phyloP scores from a whole-genome alignment of 2,888 invertebrate genomes.

The Dynastes hyllus region DNA sequence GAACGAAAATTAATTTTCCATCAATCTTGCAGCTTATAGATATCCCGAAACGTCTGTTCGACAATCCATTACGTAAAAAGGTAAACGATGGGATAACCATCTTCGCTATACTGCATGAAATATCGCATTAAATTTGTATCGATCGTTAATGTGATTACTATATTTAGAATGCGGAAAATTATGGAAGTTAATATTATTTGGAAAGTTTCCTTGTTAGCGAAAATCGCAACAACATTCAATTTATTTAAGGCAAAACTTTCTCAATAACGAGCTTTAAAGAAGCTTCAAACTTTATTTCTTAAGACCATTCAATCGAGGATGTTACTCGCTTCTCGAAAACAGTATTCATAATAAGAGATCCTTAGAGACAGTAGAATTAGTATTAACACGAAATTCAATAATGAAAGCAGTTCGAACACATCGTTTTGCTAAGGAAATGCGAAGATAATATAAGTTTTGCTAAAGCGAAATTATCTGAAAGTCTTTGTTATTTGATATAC shows the following conservation, averaged over 20 bases:
- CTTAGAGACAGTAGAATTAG: too few species aligned
- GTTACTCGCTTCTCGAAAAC: too few species aligned
- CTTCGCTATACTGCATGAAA: neutral
- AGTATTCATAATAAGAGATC: too few species aligned
- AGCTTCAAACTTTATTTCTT: neutral
- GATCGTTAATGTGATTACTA: slow-evolving; percentile 26
- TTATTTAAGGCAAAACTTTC: neutral
- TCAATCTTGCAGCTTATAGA: slow-evolving; percentile 25
- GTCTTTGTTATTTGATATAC: too few species aligned
- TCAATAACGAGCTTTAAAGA: neutral
- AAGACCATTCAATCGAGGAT: too few species aligned
- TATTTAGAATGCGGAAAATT: slow-evolving; percentile 21
- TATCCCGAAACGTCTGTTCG: neutral
- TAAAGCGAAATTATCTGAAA: too few species aligned
- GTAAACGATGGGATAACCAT: neutral
- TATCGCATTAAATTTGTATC: slow-evolving; percentile 10
- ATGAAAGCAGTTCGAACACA: too few species aligned
- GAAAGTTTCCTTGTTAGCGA: slow-evolving; percentile 13
- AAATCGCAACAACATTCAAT: neutral
- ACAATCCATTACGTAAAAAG: slow-evolving; percentile 5
- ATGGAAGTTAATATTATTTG: neutral
- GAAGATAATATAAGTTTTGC: too few species aligned
- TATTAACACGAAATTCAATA: too few species aligned
- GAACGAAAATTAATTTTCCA: slow-evolving; percentile 43
- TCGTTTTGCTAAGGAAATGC: too few species aligned